Percentiles rank a stretch among this genome's conserved stretches.
phyloP scores from a whole-genome alignment of 1,140 invertebrate species.

The Proales similis region DNA sequence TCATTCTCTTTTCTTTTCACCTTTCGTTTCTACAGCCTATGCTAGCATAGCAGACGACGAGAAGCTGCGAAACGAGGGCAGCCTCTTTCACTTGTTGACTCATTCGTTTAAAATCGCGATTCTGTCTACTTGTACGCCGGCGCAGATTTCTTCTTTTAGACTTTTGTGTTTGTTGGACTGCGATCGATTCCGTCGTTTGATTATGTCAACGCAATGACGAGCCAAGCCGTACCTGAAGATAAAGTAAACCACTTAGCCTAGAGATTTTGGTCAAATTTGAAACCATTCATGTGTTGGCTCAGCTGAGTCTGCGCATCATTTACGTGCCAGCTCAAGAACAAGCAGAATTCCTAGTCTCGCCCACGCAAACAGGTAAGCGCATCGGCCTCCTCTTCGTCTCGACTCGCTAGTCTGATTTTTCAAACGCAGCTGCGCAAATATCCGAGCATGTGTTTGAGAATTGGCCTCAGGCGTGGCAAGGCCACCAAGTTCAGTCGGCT shows the following conservation, averaged over 20 bases:
- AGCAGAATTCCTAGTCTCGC: conserved; percentile 23
- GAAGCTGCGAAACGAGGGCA: no score
- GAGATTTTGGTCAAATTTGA: not conserved
- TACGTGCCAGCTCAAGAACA: conserved; percentile 26
- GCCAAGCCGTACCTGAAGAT: conserved; percentile 26
- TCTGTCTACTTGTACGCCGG: no score
- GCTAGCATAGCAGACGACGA: no score
- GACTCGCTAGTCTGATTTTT: not conserved
- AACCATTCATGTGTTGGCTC: not conserved
- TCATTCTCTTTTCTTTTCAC: no score
- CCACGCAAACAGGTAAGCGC: conserved; percentile 8
- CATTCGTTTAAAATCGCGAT: no score
- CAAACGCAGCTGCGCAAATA: conserved; percentile 77
- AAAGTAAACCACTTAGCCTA: conserved; percentile 1
- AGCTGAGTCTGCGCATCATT: conserved; percentile 24
- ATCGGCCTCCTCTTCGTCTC: no score
- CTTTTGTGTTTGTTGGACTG: no score
- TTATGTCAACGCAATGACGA: no score
- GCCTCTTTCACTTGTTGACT: no score
- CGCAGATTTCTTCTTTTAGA: no score
- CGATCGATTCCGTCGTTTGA: no score
- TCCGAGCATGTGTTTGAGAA: conserved; percentile 96
- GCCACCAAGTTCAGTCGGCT: not conserved
- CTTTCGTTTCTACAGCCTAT: no score
- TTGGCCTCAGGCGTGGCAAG: conserved; percentile 66